Evolutionary conservation across 2,797 vertebrate species (phyloP), one percentile per base, ranked within the genome.

Genomic region (Clarias fuscus): DNA sequence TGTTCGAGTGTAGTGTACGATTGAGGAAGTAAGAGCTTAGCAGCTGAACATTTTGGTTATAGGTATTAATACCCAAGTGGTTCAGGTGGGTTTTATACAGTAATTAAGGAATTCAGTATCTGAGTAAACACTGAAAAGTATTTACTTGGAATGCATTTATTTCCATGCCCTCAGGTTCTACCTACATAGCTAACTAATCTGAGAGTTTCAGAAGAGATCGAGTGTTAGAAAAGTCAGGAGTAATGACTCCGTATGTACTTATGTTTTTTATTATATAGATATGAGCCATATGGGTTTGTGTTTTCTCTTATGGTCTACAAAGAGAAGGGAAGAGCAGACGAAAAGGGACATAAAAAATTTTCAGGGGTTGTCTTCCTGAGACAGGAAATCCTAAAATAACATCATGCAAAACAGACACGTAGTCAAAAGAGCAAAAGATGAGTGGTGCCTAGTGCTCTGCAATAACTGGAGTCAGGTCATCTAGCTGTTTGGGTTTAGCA

Each of bases 321-420:
- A 84, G 61, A 85, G 83, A 87, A 75, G 61, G 53, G 83, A 71
- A 87, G 68, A 86, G 62, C 64, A 76, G 79, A 67, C 71, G 56
- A 83, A 73, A 89, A 61, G 17, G 58, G 27, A 43, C 81, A 68
- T 56, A 77, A 37, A 82, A 75, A 76, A 64, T 72, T 71, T 61
- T 80, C 83, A 76, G 62, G 76, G 85, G n/a, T 68, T 84, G 89
- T 89, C 83, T 90, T 90, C 86, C 89, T 89, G 90, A 86, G 84
- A 86, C 88, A 91, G 88, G 88, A 91, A 90, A 84, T 89, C 68
- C 80, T 84, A 86, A 91, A 90, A 91, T 89, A 91, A 84, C 62
- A 86, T 83, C 67, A 85, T 89, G 77, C 48, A 85, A 85, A 88
- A 62, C 87, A 82, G 56, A 67, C 84, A 82, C 15, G 37, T 33